Base-by-base conservation (phyloP, 2,888 invertebrate species). In the Anodontia alba region DNA sequence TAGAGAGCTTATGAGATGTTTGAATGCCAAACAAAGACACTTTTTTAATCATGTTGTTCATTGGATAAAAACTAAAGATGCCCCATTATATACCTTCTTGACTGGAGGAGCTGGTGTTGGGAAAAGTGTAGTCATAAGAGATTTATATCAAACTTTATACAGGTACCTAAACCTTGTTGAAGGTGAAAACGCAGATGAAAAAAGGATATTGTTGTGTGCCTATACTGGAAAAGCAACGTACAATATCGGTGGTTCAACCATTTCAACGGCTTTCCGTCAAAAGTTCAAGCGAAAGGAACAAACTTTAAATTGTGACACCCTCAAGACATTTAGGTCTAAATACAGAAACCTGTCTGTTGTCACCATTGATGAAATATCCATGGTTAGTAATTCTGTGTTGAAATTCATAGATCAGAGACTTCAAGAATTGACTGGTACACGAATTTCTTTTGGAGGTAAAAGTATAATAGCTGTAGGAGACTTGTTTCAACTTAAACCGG, bases 331-430 rank as follows among this genome's bases (percentile, higher is more conserved):
- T 33, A 62, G 82, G 66, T 80, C 77, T 57, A 82, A 80, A 38
- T 85, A 82, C 68, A 75, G 74, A 74, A 82, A 80, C 57, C 49
- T 85, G 15, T 80, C 80, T 36, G 78, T 82, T 43, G 70, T 82
- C 1, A 82, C 80, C 10, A 80, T 85, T 68, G 85, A 82, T 77
- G 81, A 81, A 80, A 75, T 84, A 38, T 84, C 84, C 66, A 81
- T 84, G 84, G 81, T 84, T 68, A 38, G 5, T 38, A 5, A 38
- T 38, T 38, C 38, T 38, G 12, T 12, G 38, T 38, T 38, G 12
- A 38, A n/a, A n/a, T n/a, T n/a, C n/a, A n/a, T n/a, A n/a, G n/a
- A n/a, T n/a, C n/a, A n/a, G n/a, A n/a, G n/a, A n/a, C n/a, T n/a
- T n/a, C n/a, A n/a, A n/a, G n/a, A n/a, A n/a, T n/a, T n/a, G n/a